These are phyloP conservation scores for Garra rufa DNA, from an alignment of 2,113 vertebrate genomes.

Conservation along the genomic window DNA sequence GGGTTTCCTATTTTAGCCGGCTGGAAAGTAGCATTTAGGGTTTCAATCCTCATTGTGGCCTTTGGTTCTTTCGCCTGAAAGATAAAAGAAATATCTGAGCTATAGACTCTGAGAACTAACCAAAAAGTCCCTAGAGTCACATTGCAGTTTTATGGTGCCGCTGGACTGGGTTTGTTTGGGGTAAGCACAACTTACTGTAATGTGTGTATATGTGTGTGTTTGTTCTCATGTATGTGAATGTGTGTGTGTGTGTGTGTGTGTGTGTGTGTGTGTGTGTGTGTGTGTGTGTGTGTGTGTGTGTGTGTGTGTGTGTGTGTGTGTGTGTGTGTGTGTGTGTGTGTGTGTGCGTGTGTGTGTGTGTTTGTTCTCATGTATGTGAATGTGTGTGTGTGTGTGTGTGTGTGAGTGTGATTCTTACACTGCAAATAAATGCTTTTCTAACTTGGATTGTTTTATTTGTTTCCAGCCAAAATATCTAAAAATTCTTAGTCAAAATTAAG, in stretches of 20 bases:
- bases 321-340: too few relatives aligned
- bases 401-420: too few relatives aligned
- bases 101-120: background rate
- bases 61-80: constrained; percentile 93
- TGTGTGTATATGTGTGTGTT: background rate
- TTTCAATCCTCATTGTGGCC: constrained; percentile 90
- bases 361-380: too few relatives aligned
- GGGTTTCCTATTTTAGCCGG: constrained; percentile 89
- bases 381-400: too few relatives aligned
- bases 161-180: background rate
- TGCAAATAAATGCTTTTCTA: too few relatives aligned
- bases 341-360: too few relatives aligned
- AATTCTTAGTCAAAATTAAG: too few relatives aligned
- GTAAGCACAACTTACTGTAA: background rate
- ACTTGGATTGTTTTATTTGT: too few relatives aligned
- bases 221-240: too few relatives aligned
- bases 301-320: background rate
- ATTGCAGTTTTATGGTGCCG: background rate
- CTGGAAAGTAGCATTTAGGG: constrained; percentile 93
- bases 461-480: too few relatives aligned
- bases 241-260: background rate
- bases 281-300: too few relatives aligned
- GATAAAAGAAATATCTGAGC: background rate
- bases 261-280: background rate
- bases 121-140: background rate